Conservation (phyloP, 2,888 invertebrate genomes). For the Limenitis camilla region DNA sequence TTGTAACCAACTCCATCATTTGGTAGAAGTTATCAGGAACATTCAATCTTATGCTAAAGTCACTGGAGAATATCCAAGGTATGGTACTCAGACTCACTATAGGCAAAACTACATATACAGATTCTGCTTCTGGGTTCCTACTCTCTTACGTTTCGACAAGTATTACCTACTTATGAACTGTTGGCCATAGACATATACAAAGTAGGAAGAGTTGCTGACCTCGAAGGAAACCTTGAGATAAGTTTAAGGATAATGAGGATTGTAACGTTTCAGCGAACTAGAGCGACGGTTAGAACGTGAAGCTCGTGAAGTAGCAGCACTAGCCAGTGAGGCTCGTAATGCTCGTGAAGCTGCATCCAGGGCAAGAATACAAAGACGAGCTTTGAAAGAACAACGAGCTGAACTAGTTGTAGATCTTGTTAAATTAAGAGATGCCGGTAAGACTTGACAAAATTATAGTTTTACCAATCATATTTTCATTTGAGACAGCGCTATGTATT, state of each 20-base stretch:
- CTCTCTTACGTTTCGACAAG: no score
- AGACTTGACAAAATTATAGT: background rate
- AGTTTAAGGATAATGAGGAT: no score
- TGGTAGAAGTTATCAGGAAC: conserved; percentile 63
- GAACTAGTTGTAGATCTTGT: conserved; percentile 43
- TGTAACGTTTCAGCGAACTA: conserved; percentile 37
- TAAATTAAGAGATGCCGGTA: conserved; percentile 49
- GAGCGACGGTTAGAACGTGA: conserved; percentile 56
- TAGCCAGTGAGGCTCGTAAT: conserved; percentile 58
- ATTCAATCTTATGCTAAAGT: conserved; percentile 64
- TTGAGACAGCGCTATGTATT: background rate
- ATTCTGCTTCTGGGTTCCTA: no score
- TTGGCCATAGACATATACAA: no score
- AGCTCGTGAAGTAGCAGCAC: conserved; percentile 54
- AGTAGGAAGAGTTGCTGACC: no score
- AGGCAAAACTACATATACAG: no score
- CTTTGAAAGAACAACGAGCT: conserved; percentile 42
- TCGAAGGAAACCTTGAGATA: no score
- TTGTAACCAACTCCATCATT: conserved; percentile 60
- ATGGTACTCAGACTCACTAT: no score
- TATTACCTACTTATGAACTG: no score
- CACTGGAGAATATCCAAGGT: conserved; percentile 67
- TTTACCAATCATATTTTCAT: background rate
- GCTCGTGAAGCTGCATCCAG: conserved; percentile 52
- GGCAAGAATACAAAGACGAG: conserved; percentile 48